Percentiles rank a stretch among this genome's conserved stretches.
phyloP scores from a whole-genome alignment of 2,113 vertebrate species.

The Gavialis gangeticus region DNA sequence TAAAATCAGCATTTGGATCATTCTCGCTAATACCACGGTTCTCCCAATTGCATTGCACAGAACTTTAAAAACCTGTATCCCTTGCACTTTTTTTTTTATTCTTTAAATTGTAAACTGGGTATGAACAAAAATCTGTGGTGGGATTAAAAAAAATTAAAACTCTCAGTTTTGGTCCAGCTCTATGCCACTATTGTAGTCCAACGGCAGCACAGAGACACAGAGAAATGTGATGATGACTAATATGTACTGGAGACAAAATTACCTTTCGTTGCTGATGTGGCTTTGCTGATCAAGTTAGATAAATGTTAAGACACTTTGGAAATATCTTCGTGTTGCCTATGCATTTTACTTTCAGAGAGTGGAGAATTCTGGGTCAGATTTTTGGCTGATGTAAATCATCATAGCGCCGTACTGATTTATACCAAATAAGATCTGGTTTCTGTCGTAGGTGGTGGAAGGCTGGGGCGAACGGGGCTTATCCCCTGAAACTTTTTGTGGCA shows the following conservation, averaged over 20 bases:
- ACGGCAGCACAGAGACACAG: not conserved
- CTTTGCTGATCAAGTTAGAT: constrained; percentile 48
- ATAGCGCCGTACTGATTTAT: constrained; percentile 64
- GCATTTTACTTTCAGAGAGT: constrained; percentile 30
- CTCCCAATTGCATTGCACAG: not conserved
- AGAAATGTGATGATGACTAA: constrained; percentile 44
- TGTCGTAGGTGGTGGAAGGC: no score
- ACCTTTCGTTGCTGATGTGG: not conserved
- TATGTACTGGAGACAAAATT: not conserved
- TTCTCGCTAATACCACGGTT: not conserved
- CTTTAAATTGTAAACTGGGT: not conserved
- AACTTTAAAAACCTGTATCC: not conserved
- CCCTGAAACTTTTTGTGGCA: no score
- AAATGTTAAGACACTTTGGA: constrained; percentile 53
- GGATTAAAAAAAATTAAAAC: constrained; percentile 14
- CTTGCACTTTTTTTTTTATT: not conserved
- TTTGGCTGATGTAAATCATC: constrained; percentile 59
- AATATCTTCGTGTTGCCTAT: constrained; percentile 54
- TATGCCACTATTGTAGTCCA: constrained; percentile 9
- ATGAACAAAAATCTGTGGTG: not conserved
- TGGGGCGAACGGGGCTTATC: no score
- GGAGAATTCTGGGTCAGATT: constrained; percentile 62
- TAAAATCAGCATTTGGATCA: not conserved
- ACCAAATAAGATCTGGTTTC: constrained; percentile 52
- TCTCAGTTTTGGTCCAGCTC: not conserved